Conservation (phyloP, 2,888 invertebrate genomes). For the Scrobipalpa atriplicella region DNA sequence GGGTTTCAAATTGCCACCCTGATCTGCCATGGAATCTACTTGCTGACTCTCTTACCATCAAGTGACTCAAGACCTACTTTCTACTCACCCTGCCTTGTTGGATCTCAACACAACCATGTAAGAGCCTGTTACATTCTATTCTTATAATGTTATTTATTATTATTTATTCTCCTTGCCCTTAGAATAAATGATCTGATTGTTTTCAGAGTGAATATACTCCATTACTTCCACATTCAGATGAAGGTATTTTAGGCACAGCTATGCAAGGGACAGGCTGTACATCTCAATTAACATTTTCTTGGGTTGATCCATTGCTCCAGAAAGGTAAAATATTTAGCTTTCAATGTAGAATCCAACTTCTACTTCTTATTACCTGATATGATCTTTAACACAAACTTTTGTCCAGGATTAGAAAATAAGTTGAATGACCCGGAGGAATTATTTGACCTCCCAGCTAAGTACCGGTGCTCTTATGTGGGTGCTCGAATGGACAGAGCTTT, state of each 20-base stretch:
- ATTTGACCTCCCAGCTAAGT: slow-evolving; percentile 88
- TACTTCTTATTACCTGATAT: too few relatives aligned
- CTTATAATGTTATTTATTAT: neutral
- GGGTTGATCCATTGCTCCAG: slow-evolving; percentile 93
- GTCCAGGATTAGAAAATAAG: slow-evolving; percentile 84
- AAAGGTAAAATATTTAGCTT: slow-evolving; percentile 80
- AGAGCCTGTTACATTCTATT: slow-evolving; percentile 46
- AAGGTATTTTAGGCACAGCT: slow-evolving; percentile 89
- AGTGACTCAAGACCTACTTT: slow-evolving; percentile 74
- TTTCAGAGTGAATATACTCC: slow-evolving; percentile 84
- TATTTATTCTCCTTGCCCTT: neutral
- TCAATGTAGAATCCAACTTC: too few relatives aligned
- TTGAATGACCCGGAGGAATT: slow-evolving; percentile 90
- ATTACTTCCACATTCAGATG: slow-evolving; percentile 86
- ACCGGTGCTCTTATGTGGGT: slow-evolving; percentile 84
- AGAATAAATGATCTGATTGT: neutral
- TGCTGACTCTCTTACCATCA: slow-evolving; percentile 87
- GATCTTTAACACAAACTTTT: neutral
- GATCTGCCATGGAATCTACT: slow-evolving; percentile 86
- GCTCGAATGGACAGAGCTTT: slow-evolving; percentile 82
- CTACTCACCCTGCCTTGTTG: slow-evolving; percentile 74
- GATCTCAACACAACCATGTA: slow-evolving; percentile 80
- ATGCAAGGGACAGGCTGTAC: slow-evolving; percentile 88
- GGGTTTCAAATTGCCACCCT: slow-evolving; percentile 85
- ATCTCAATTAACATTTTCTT: slow-evolving; percentile 91